Base-by-base conservation (phyloP, 2,888 invertebrate species). In the Archips xylosteana region DNA sequence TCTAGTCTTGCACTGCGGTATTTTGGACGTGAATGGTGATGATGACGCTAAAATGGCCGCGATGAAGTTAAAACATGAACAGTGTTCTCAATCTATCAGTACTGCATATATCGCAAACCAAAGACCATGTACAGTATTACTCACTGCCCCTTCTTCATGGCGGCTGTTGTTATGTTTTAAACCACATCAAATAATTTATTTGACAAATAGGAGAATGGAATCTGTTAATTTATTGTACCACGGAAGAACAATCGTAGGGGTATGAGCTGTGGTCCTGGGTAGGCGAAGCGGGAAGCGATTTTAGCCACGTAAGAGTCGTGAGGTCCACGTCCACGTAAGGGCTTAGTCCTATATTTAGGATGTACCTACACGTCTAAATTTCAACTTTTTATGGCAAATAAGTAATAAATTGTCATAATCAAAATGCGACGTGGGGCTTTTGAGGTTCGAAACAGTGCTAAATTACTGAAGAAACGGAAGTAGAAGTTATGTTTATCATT, bases 131-230 rank as follows among this genome's bases (percentile, higher is more conserved):
- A 5, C 51, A 51, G 8, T 54, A 54, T 57, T 57, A 57, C 10
- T 57, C 57, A 57, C 54, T 54, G 32, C 32, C 57, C 23, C 15
- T n/a, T n/a, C 5, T 9, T 54, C 51, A 54, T n/a, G n/a, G n/a
- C 45, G 12, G 10, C 32, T 32, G 15, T 67, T 39, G 63, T 63
- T 64, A 57, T 54, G 49, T 59, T 60, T 68, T n/a, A 68, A 64
- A 73, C 49, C 63, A 49, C 63, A 69, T 62, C 47, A 57, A 72
- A 73, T 73, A 73, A 69, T 73, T 69, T 69, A 73, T 69, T 59
- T 69, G 63, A 73, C 73, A 73, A 73, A 73, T 73, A 73, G 63
- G 73, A 68, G 68, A 73, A 72, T 10, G 68, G 73, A 47, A 69
- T 73, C 59, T 32, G 68, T 51, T 69, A 64, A 73, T 73, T 73